These are phyloP conservation scores for Rallus limicola DNA, from an alignment of 2,113 vertebrate genomes.

Conservation along the genomic window DNA sequence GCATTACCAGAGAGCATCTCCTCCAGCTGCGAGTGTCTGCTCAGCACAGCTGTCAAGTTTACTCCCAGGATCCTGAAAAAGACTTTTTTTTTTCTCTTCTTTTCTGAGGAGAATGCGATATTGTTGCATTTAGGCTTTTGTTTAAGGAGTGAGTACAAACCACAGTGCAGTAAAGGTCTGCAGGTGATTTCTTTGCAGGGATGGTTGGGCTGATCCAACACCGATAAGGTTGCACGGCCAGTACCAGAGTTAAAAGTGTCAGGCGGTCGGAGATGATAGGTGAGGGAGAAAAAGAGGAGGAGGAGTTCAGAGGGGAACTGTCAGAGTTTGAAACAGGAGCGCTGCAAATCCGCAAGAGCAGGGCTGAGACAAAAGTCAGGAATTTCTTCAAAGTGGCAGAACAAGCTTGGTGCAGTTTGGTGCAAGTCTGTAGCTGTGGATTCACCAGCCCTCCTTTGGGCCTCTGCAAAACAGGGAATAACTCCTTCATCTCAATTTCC, in stretches of 20 bases:
- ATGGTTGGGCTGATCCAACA: background rate
- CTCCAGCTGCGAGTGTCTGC: background rate
- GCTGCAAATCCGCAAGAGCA: background rate
- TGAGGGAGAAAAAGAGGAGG: background rate
- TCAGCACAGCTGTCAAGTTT: background rate
- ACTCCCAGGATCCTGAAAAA: background rate
- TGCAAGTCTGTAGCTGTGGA: background rate
- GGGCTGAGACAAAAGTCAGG: background rate
- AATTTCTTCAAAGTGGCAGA: background rate
- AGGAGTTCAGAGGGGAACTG: background rate
- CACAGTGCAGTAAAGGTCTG: background rate
- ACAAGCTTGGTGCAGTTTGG: background rate
- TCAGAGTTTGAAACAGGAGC: background rate
- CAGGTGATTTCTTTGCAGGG: background rate
- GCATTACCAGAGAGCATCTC: background rate
- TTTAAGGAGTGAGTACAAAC: background rate
- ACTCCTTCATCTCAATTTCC: background rate
- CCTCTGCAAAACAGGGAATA: background rate
- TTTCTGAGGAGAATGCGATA: background rate
- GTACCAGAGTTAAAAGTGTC: background rate
- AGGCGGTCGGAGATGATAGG: background rate
- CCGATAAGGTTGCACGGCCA: background rate
- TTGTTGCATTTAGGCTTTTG: background rate
- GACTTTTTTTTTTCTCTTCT: rapidly evolving
- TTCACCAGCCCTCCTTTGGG: background rate